A percentile compares a stretch with the other conserved stretches of the same genome.
Conservation (phyloP, 1,140 invertebrate genomes). For the Orchestia grillus region DNA sequence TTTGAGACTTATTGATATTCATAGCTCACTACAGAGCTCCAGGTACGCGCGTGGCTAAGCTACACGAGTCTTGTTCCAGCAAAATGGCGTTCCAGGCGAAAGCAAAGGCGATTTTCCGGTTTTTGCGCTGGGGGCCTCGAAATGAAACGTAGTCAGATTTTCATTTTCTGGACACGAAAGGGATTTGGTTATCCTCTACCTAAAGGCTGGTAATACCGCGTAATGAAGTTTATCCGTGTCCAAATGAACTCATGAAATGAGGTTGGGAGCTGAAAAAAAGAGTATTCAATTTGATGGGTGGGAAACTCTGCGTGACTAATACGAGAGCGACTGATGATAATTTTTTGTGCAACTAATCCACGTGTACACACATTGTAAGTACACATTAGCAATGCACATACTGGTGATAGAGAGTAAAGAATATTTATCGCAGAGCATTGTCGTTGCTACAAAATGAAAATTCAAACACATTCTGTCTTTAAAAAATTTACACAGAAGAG, state of each 20-base stretch:
- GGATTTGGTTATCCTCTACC: neutral
- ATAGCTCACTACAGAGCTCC: neutral
- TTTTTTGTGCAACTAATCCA: neutral
- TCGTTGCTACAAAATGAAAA: too few species aligned
- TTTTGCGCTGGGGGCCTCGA: neutral
- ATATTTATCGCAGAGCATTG: too few species aligned
- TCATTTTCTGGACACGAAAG: neutral
- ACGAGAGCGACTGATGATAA: neutral
- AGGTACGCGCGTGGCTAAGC: neutral
- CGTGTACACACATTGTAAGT: too few species aligned
- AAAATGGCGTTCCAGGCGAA: neutral
- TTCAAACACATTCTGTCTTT: too few species aligned
- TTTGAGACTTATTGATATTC: slow-evolving; percentile 1
- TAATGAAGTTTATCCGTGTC: neutral
- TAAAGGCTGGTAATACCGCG: neutral
- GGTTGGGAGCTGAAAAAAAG: neutral
- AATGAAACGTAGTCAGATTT: neutral
- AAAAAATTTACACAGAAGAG: too few species aligned
- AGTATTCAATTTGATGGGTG: neutral
- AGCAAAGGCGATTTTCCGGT: neutral
- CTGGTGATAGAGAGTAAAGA: neutral
- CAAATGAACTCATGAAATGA: neutral
- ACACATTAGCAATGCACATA: neutral
- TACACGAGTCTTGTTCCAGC: neutral
- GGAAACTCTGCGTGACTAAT: neutral